Base-by-base conservation (phyloP, 2,888 invertebrate species). In the Dorcus hopei region DNA sequence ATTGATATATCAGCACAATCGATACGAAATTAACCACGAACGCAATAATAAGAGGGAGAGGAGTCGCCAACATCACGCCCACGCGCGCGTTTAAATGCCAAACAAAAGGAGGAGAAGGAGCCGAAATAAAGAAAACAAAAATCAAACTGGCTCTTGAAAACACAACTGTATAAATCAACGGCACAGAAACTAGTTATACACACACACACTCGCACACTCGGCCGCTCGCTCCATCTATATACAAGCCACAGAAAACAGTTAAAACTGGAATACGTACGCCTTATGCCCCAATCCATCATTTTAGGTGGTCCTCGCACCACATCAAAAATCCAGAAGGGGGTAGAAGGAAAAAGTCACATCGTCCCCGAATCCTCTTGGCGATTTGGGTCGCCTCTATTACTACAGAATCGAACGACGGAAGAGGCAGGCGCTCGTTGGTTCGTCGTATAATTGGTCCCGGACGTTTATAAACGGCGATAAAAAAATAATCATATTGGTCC, bases 231-330 rank as follows among this genome's bases (percentile, higher is more conserved):
- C 45, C 51, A 56, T 56, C 56, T 56, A 42, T n/a, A 43, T 19
- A 23, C 45, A 11, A 39, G 23, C 14, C 38, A 16, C 38, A 40
- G 40, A 39, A 50, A 39, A 50, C 39, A 38, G 39, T 16, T 38
- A n/a, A 16, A 19, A 14, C 9, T 40, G 39, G 57, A 54, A 55
- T 79, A 84, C 87, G 82, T 84, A 87, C 87, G 85, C 82, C 87
- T 83, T 71, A 87, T 85, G 67, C 87, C 87, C 87, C 87, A 87
- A 80, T 87, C 87, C 87, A 87, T 86, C 87, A 87, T 87, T 73
- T 79, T 84, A 64, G 61, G 53, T 63, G 56, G 45, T 49, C 38
- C 8, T 38, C 11, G 33, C 33, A 14, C 33, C 33, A 48, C 16
- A 49, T 33, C 38, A 5, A 42, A 6, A 16, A 42, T 42, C 42